Percentiles rank a stretch among this genome's conserved stretches.
Conservation (phyloP, 2,797 vertebrate genomes). For the Acanthornis magna region DNA sequence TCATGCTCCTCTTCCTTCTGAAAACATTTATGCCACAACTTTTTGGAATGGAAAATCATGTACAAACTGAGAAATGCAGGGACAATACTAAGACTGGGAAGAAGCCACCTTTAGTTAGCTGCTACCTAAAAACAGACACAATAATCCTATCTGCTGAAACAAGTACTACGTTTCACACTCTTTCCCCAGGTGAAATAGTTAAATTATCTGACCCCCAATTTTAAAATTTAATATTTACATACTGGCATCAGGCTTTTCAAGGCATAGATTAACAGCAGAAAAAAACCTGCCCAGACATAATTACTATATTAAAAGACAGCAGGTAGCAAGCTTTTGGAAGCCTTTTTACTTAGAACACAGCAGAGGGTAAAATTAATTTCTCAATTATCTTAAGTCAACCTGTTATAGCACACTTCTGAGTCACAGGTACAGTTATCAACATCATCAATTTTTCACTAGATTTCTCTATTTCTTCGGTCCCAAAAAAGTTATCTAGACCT, state of each 20-base stretch:
- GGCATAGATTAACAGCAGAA: not conserved
- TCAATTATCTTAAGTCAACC: slow-evolving; percentile 26
- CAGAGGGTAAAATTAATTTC: slow-evolving; percentile 49
- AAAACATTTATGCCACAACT: not conserved
- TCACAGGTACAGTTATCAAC: slow-evolving; percentile 1
- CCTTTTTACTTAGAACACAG: slow-evolving; percentile 34
- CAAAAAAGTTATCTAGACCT: not conserved
- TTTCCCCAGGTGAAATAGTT: not conserved
- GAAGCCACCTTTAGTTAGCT: not conserved
- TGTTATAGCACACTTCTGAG: slow-evolving; percentile 13
- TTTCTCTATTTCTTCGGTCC: not conserved
- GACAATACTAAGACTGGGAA: not conserved
- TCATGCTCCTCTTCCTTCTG: not conserved
- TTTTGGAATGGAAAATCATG: not conserved
- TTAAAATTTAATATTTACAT: slow-evolving; percentile 1
- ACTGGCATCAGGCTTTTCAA: not conserved
- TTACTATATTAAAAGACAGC: slow-evolving; percentile 47
- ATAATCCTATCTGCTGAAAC: not conserved
- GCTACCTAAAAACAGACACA: not conserved
- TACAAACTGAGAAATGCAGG: not conserved
- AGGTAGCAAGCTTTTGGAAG: slow-evolving; percentile 28
- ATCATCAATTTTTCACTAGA: not conserved
- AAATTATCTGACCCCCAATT: not conserved
- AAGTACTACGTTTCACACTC: not conserved
- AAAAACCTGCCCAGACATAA: not conserved